Percentiles rank a stretch among this genome's conserved stretches.
These are phyloP conservation scores for Amiota mariae DNA, from an alignment of 2,888 invertebrate genomes.

Conservation along the genomic window DNA sequence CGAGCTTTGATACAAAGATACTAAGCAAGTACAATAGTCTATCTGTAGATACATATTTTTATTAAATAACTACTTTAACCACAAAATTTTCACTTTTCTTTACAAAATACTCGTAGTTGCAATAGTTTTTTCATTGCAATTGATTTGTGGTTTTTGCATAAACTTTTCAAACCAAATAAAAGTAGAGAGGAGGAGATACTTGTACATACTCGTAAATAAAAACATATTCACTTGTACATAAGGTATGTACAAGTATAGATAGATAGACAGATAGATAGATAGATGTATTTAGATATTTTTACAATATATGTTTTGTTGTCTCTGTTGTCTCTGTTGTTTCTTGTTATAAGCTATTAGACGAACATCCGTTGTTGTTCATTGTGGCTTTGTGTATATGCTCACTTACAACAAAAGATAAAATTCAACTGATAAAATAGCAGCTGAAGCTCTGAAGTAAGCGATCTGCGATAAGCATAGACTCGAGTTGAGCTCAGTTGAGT, in stretches of 20 bases:
- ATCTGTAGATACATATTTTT: slow-evolving; percentile 3
- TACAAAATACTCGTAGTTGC: not conserved
- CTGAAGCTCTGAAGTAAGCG: too few species aligned
- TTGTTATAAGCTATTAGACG: not conserved
- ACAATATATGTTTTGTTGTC: slow-evolving; percentile 4
- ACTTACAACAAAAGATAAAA: slow-evolving; percentile 1
- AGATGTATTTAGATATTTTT: not conserved
- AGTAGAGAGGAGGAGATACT: not conserved
- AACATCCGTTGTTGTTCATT: not conserved
- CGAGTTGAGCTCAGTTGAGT: slow-evolving; percentile 44
- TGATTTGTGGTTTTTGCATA: too few species aligned
- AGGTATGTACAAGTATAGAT: too few species aligned
- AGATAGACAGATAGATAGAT: not conserved
- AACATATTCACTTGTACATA: not conserved
- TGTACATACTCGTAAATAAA: slow-evolving; percentile 7
- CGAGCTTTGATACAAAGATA: too few species aligned
- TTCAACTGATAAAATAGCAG: not conserved
- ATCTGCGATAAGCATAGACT: not conserved
- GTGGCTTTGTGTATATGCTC: not conserved
- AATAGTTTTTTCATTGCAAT: too few species aligned
- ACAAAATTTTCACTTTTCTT: slow-evolving; percentile 58
- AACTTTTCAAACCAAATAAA: too few species aligned
- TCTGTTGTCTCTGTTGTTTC: not conserved
- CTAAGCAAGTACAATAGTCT: too few species aligned
- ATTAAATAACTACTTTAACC: slow-evolving; percentile 18